phyloP scores from a whole-genome alignment of 2,797 vertebrate genomes.

The Acropternis orthonyx region DNA sequence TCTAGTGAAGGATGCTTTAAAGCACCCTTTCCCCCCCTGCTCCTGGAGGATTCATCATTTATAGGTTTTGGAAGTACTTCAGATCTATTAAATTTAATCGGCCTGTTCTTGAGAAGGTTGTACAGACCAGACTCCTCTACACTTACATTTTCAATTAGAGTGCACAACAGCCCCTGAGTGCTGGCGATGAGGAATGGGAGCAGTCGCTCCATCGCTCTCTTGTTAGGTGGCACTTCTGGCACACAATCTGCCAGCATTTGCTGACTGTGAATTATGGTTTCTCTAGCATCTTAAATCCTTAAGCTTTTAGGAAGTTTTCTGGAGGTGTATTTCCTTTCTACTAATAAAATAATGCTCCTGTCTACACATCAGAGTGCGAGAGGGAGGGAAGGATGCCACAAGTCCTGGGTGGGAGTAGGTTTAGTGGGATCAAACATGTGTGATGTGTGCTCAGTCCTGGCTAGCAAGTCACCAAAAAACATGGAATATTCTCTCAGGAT shows the following conservation, averaged over 20 bases:
- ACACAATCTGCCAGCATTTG: not conserved
- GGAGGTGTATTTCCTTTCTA: not conserved
- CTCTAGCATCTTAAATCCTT: slow-evolving; percentile 16
- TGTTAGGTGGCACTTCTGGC: slow-evolving; percentile 28
- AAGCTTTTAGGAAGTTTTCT: not conserved
- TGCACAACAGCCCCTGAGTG: not conserved
- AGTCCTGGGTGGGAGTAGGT: not conserved
- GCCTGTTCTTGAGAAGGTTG: not conserved
- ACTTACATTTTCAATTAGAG: slow-evolving; percentile 37
- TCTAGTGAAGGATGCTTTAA: not conserved
- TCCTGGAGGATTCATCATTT: not conserved
- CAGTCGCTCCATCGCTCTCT: slow-evolving; percentile 8
- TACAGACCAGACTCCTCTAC: not conserved
- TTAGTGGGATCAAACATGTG: not conserved
- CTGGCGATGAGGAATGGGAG: not conserved
- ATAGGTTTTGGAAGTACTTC: not conserved
- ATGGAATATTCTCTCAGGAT: not conserved
- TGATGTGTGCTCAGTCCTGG: not conserved
- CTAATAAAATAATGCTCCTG: not conserved
- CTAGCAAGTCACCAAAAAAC: not conserved
- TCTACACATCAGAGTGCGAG: not conserved
- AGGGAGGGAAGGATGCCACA: not conserved
- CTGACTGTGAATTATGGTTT: slow-evolving; percentile 13
- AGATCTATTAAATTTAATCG: slow-evolving; percentile 41
- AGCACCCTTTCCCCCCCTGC: not conserved